Conservation (phyloP, 2,888 invertebrate species). For the Nudaria mundana region DNA sequence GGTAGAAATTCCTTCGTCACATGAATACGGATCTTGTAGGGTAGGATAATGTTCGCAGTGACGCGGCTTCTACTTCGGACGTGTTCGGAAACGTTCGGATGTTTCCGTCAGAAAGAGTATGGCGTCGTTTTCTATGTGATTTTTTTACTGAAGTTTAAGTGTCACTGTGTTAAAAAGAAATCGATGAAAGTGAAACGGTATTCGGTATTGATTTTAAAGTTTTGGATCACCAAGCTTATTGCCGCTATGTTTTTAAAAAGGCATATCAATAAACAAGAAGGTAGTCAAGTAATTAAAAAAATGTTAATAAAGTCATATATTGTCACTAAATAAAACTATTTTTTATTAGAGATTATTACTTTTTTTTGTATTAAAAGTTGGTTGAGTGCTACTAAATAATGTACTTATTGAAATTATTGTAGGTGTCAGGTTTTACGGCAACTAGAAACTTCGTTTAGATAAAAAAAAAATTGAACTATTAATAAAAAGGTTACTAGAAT, state of each 20-base stretch:
- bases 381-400: no score
- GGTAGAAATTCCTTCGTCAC: constrained; percentile 52
- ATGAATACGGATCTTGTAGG: constrained; percentile 34
- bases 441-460: no score
- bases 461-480: no score
- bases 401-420: no score
- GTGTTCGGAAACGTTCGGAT: constrained; percentile 14
- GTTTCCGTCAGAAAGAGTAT: constrained; percentile 8
- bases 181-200: constrained; percentile 19
- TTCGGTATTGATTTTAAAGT: constrained; percentile 33
- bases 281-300: background rate
- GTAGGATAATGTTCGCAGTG: constrained; percentile 35
- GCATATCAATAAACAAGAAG: background rate
- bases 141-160: constrained; percentile 8
- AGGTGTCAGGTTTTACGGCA: no score
- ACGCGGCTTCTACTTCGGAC: constrained; percentile 26
- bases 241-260: background rate
- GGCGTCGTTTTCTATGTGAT: constrained; percentile 8
- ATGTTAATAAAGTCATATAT: no score
- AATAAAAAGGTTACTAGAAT: no score
- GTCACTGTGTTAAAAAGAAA: constrained; percentile 15
- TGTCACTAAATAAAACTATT: no score
- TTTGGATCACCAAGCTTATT: constrained; percentile 16
- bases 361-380: no score
- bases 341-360: no score